Conservation (phyloP, 2,797 vertebrate species). For the Microctenopoma stevenorrisi region DNA sequence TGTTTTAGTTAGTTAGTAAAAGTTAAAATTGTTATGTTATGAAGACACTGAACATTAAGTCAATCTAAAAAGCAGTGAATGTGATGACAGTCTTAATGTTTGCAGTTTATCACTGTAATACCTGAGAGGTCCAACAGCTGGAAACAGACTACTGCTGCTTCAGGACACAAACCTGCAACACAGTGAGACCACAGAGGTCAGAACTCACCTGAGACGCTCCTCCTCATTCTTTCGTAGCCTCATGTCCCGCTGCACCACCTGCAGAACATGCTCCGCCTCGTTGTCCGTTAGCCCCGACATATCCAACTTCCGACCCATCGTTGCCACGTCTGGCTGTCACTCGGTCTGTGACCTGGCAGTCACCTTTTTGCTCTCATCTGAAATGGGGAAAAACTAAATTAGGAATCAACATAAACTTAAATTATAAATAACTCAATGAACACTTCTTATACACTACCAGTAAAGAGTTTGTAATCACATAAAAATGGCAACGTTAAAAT, state of each 20-base stretch:
- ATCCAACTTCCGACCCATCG: constrained; percentile 93
- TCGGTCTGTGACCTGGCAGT: constrained; percentile 19
- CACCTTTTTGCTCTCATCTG: constrained; percentile 30
- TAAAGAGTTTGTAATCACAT: too few species aligned
- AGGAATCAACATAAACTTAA: not conserved
- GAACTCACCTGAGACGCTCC: constrained; percentile 89
- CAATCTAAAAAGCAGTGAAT: too few species aligned
- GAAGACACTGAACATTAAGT: too few species aligned
- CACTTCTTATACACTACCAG: too few species aligned
- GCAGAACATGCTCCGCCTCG: constrained; percentile 92
- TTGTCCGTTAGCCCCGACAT: constrained; percentile 90
- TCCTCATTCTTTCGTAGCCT: constrained; percentile 91
- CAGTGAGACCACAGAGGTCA: not conserved
- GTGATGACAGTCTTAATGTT: too few species aligned
- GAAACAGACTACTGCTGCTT: not conserved
- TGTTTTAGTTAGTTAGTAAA: too few species aligned
- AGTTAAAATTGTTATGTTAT: too few species aligned
- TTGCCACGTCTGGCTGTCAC: constrained; percentile 13
- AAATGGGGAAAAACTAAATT: not conserved
- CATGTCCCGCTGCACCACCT: constrained; percentile 95
- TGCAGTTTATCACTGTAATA: too few species aligned
- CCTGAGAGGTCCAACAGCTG: too few species aligned
- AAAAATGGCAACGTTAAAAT: too few species aligned
- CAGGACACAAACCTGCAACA: not conserved
- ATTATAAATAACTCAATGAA: too few species aligned